phyloP scores from a whole-genome alignment of 2,888 invertebrate genomes.

The Urechis unicinctus region DNA sequence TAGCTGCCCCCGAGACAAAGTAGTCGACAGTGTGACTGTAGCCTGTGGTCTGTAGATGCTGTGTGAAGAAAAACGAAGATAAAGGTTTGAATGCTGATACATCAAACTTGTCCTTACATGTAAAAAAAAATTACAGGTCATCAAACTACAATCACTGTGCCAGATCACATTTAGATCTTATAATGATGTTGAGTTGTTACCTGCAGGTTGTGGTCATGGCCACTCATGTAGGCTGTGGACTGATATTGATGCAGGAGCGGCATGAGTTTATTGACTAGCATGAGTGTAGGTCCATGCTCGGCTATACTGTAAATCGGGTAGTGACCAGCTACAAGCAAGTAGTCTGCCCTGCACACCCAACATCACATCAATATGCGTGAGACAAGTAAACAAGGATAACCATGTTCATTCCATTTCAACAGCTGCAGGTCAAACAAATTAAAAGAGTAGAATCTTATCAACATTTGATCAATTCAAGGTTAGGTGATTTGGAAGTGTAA shows the following conservation, averaged over 20 bases:
- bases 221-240: slow-evolving; percentile 52
- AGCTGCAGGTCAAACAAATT: too few relatives aligned
- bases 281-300: slow-evolving; percentile 53
- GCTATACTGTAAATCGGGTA: slow-evolving; percentile 53
- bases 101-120: background rate
- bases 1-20: slow-evolving; percentile 51
- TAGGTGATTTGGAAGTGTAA: too few relatives aligned
- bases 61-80: slow-evolving; percentile 8
- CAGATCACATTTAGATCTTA: too few relatives aligned
- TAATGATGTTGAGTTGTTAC: too few relatives aligned
- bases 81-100: background rate
- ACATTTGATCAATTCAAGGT: too few relatives aligned
- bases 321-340: slow-evolving; percentile 53
- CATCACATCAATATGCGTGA: background rate
- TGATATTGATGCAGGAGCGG: slow-evolving; percentile 51
- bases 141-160: too few relatives aligned
- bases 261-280: slow-evolving; percentile 46
- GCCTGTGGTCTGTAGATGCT: slow-evolving; percentile 32
- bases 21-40: slow-evolving; percentile 39
- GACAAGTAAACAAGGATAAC: background rate
- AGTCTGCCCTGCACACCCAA: slow-evolving; percentile 50
- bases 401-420: too few relatives aligned
- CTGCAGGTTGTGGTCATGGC: slow-evolving; percentile 55
- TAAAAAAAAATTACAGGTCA: background rate
- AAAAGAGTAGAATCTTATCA: too few relatives aligned